phyloP scores from a whole-genome alignment of 2,113 vertebrate species.

The Poecile atricapillus region DNA sequence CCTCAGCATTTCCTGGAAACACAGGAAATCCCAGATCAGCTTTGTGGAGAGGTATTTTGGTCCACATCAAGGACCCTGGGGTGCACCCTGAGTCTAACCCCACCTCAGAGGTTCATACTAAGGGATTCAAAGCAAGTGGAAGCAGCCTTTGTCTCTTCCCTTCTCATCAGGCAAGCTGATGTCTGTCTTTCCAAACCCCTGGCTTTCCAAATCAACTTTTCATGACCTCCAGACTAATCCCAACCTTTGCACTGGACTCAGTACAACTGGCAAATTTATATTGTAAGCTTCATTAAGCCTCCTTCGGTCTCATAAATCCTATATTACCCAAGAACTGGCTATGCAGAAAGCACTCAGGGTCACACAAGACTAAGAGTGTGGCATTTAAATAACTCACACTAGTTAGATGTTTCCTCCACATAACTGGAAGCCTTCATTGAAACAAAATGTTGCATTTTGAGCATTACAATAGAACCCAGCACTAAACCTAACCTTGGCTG shows the following conservation, averaged over 20 bases:
- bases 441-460: neutral
- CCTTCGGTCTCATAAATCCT: slow-evolving; percentile 18
- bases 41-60: neutral
- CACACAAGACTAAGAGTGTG: neutral
- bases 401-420: neutral
- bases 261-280: slow-evolving; percentile 27
- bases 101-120: neutral
- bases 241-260: neutral
- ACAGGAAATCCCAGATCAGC: neutral
- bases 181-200: neutral
- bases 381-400: neutral
- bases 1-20: neutral
- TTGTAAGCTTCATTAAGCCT: neutral
- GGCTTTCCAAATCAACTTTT: slow-evolving; percentile 19
- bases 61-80: neutral
- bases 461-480: neutral
- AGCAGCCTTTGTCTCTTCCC: neutral
- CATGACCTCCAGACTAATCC: neutral
- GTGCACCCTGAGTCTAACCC: neutral
- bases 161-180: neutral
- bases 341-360: neutral
- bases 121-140: neutral
- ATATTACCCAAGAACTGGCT: neutral
- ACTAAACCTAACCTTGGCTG: neutral
- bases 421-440: neutral